Evolutionary conservation across 2,888 invertebrate species (phyloP), one percentile per base, ranked within the genome.

Genomic region (Euplagia quadripunctaria): DNA sequence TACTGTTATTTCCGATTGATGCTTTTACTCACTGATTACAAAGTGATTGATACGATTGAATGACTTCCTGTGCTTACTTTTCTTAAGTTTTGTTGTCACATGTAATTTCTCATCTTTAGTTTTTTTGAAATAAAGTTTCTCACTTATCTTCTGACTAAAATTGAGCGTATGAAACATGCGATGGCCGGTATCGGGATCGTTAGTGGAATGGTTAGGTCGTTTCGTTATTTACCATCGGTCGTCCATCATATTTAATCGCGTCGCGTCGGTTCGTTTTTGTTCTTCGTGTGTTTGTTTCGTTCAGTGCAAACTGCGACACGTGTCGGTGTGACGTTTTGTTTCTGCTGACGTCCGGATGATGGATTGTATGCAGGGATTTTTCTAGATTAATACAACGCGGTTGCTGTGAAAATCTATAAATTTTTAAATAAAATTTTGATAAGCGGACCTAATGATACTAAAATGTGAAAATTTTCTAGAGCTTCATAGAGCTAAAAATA

Each of bases 161-260:
- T 87, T 87, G 83, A 81, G 82, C 78, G 86, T 87, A 89, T 91
- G 90, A 90, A 89, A 91, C 89, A 91, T 89, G 86, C 80, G 87
- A 85, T 83, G 84, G 84, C 83, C 83, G 88, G 86, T 90, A 88
- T 89, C 88, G 84, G 87, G 87, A 87, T 93, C 93, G 93, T 93
- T 93, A 93, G 91, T 89, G 91, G 88, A 89, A 89, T 90, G 88
- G 90, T 90, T 90, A 86, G 88, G 86, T 90, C 91, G 90, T 91
- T 90, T 89, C 86, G 87, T 86, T 89, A 88, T 90, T 91, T 91
- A 90, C 89, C 90, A 88, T 85, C 85, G 91, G 84, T 91, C 93
- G 92, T 94, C 88, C 92, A 93, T 94, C 94, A 94, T 92, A 88
- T 92, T 91, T 93, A 93, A 94, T 94, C 94, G 93, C 88, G 84